Conservation (phyloP, 1,140 invertebrate genomes). For the Oryctes rhinoceros region DNA sequence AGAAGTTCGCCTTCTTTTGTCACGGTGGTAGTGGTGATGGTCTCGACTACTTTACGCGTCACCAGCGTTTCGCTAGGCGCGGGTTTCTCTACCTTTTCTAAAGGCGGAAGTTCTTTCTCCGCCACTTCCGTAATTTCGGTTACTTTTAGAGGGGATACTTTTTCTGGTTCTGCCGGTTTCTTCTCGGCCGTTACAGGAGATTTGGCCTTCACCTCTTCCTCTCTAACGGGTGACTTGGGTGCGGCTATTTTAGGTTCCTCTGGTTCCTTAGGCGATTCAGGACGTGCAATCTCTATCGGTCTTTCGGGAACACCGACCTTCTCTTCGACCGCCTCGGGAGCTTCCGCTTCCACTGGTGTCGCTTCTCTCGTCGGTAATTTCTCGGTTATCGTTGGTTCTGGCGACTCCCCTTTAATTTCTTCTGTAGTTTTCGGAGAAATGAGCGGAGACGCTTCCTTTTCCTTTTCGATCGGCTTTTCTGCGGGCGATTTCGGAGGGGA, state of each 20-base stretch:
- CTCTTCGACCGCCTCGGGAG: not conserved
- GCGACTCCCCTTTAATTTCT: constrained; percentile 20
- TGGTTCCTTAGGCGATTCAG: not conserved
- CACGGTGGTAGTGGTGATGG: not conserved
- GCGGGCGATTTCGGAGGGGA: not conserved
- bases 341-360: not conserved
- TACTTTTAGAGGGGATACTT: not conserved
- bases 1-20: not conserved
- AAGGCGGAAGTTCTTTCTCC: not conserved
- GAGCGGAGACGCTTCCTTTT: not conserved
- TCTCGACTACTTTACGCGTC: not conserved
- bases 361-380: not conserved
- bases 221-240: constrained; percentile 1
- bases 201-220: not conserved
- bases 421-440: not conserved
- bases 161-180: not conserved
- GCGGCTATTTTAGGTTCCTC: too few species aligned
- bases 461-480: constrained; percentile 3
- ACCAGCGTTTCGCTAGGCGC: constrained; percentile 24
- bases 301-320: constrained; percentile 9
- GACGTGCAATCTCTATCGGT: not conserved
- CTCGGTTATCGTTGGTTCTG: constrained; percentile 3
- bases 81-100: constrained; percentile 3
- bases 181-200: not conserved
- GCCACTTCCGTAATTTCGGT: not conserved